Evolutionary conservation across 1,140 invertebrate species (phyloP).

Genomic region (Andrena cerasifolii): DNA sequence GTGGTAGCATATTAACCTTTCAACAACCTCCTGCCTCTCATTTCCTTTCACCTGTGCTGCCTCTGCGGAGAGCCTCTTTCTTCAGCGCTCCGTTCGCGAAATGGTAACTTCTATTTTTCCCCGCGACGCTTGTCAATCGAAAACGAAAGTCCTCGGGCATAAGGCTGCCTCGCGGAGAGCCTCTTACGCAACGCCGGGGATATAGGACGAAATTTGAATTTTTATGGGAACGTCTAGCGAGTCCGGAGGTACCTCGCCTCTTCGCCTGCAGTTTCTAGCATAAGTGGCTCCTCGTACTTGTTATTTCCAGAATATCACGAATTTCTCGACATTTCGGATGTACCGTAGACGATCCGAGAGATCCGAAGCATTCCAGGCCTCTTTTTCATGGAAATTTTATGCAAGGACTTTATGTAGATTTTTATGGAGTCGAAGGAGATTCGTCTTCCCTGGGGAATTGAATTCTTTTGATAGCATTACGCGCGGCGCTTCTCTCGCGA

Average conservation of each 20-base stretch:
- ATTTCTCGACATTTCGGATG: not conserved
- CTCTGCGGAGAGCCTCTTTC: not conserved
- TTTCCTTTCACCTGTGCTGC: not conserved
- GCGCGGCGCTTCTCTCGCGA: too few relatives aligned
- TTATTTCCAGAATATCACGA: not conserved
- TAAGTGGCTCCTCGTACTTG: not conserved
- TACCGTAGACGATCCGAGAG: too few relatives aligned
- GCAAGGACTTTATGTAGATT: too few relatives aligned
- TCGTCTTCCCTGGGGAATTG: too few relatives aligned
- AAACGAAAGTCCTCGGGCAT: constrained; percentile 17
- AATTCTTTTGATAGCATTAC: too few relatives aligned
- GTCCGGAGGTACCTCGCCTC: not conserved
- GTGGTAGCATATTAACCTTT: not conserved
- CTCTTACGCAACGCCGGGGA: not conserved
- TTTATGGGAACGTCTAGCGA: constrained; percentile 22
- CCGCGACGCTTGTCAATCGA: not conserved
- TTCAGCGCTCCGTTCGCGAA: too few relatives aligned
- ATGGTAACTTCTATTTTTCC: constrained; percentile 22
- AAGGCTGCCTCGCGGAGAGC: not conserved
- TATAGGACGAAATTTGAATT: constrained; percentile 40
- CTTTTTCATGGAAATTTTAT: too few relatives aligned
- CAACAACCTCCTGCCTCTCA: not conserved
- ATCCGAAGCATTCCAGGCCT: too few relatives aligned
- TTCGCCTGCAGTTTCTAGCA: too few relatives aligned
- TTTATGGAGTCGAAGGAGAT: too few relatives aligned